Evolutionary conservation across 2,797 vertebrate species (phyloP), one percentile per base, ranked within the genome.

Genomic region (Alectoris magna): DNA sequence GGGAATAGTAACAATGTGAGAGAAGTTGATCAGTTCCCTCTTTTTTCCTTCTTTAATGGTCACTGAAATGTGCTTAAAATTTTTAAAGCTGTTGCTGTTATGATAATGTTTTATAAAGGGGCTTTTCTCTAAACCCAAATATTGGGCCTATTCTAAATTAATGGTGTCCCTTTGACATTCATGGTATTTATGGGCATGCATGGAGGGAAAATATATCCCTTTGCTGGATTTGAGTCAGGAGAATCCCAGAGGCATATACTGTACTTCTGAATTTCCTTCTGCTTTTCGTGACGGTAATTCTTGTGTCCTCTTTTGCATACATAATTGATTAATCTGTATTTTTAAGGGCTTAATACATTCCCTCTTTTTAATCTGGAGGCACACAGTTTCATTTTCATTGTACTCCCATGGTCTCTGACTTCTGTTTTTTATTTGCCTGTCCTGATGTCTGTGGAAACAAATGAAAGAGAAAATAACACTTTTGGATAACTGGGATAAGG

Each of bases 301-400:
- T 97, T 96, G 81, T 94, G 93, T 95, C 92, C 95, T 95, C 79
- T 88, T 96, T 96, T 96, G 96, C 96, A 96, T 96, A 97, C 95
- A 96, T 96, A 96, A 97, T 96, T 96, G 95, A 96, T 97, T 96
- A 95, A 97, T 96, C 96, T 95, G 95, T 96, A 93, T 87, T 96
- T 97, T 95, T 93, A 95, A 94, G 94, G 95, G 91, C 96, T 96
- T 96, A 96, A 93, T 95, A 94, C 27, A 0, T 94, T 96, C 95
- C 76, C 66, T 94, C 67, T 85, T 93, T 96, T 87, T 95, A 96
- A 96, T 97, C 95, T 96, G 90, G 92, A 95, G 76, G 59, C 87
- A 44, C 27, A 86, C 64, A 70, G 95, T 89, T 93, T 94, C 76
- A 72, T 91, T 96, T 95, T 91, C 84, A 89, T 96, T 95, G 70